Evolutionary conservation across 2,113 vertebrate genomes (phyloP), one percentile per base, ranked within the genome.

Genomic region (Trinectes maculatus): DNA sequence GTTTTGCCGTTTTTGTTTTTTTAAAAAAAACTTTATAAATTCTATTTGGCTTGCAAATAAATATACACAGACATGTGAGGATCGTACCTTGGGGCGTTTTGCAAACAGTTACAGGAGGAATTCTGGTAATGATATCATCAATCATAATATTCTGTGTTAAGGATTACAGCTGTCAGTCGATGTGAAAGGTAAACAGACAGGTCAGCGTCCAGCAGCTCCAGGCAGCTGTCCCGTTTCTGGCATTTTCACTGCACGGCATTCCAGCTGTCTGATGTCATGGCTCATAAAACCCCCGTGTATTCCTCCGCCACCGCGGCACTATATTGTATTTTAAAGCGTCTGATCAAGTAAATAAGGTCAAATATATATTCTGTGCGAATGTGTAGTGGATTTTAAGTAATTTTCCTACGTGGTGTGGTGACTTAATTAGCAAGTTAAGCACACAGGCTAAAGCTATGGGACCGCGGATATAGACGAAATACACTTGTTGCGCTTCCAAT

Each of bases 241-340:
- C 92, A 94, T 93, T 91, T 93, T 93, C 93, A 74, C 86, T 84
- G 91, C 72, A 90, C 86, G 57, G 91, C 96, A 98, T 98, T 97
- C 95, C 97, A 95, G 88, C 91, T 91, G 91, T 90, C 93, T 96
- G 95, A 96, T 93, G 95, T 96, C 92, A 98, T 94, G 31, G 86
- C 88, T 84, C 92, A 84, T 68, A 79, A 81, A 90, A 76, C 72
- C 53, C 36, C 37, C 2, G 1, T 60, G 81, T 90, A 86, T 89
- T 39, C 86, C 59, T 87, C 87, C 90, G 86, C 90, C 56, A 19
- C 31, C 3, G 6, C 28, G 65, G 82, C 10, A 71, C 84, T 87
- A 89, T 3, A 79, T 39, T 13, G 6, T 4, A 22, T 5, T 72
- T 56, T 16, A 0, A 61, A 56, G 7, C 22, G 5, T 4, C 3